Evolutionary conservation across 2,888 invertebrate species (phyloP), one percentile per base, ranked within the genome.

Genomic region (Amphipoea oculea): DNA sequence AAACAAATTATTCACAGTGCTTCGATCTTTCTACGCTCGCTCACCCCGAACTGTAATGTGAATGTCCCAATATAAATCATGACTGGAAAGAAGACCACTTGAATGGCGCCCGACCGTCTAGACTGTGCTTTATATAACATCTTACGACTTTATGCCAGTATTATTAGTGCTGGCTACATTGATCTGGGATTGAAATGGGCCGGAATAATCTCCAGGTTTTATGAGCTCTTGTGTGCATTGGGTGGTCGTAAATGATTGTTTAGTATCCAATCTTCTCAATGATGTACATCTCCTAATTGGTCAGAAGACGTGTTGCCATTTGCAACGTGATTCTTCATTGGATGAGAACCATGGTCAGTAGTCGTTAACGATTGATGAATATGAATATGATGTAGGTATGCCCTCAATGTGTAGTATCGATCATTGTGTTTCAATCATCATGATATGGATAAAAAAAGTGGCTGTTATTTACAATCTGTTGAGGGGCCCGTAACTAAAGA

Each of bases 31-130:
- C 65, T 63, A 23, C 29, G 54, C 40, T 60, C 12, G 42, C 23
- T 54, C 73, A 48, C 63, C 67, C 63, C 67, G 20, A 60, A 65
- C 69, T 4, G 23, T 73, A 74, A 71, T 42, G 54, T 66, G 68
- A 73, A 73, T 42, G 54, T 60, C 60, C 68, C 45, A 75, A 75
- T 78, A 81, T 76, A 79, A 81, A 86, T 86, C 79, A 80, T 68
- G 76, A 42, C 72, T n/a, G 67, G 71, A 63, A 78, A 82, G 66
- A 73, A 73, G 57, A 73, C 57, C 36, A 74, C 68, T 70, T 68
- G 68, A 77, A 42, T 66, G 89, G 88, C 89, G 89, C 86, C 89
- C 69, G 45, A 68, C 17, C 3, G 89, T 90, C 90, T 90, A 87
- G 88, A 81, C 86, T 36, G 11, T 17, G 42, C 75, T 57, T 85